Conservation (phyloP, 2,113 vertebrate species). For the Mirounga angustirostris region DNA sequence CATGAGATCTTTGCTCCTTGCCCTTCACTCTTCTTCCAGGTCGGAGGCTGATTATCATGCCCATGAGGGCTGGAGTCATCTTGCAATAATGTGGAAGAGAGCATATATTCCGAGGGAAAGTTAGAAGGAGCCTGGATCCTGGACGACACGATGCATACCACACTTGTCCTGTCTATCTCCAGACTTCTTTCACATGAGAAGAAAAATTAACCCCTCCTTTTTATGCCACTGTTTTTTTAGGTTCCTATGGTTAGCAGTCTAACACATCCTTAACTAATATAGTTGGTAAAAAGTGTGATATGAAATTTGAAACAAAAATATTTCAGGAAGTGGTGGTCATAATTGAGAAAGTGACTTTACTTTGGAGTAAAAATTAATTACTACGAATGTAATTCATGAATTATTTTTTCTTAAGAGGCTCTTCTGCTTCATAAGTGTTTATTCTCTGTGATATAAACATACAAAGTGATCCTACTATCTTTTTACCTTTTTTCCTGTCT, state of each 20-base stretch:
- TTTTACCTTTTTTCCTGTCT: conserved; percentile 27
- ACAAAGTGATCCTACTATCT: neutral
- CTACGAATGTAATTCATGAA: neutral
- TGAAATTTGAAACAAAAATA: conserved; percentile 1
- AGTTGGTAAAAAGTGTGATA: neutral
- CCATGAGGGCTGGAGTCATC: neutral
- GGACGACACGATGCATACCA: neutral
- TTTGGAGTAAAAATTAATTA: neutral
- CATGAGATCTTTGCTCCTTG: neutral
- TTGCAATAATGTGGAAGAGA: neutral
- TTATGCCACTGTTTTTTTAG: neutral
- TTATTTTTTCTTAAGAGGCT: neutral
- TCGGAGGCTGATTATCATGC: neutral
- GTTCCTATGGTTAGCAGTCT: neutral
- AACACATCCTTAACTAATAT: neutral
- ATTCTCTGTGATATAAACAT: neutral
- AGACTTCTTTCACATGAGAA: neutral
- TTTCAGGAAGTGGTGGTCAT: neutral
- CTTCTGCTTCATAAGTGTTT: neutral
- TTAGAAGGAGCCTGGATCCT: neutral
- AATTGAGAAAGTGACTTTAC: neutral
- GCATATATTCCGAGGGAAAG: neutral
- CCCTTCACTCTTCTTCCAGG: neutral
- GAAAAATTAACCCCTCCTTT: neutral
- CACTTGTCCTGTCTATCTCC: neutral